Evolutionary conservation across 2,888 invertebrate species (phyloP).

Genomic region (Harpalus rubripes): DNA sequence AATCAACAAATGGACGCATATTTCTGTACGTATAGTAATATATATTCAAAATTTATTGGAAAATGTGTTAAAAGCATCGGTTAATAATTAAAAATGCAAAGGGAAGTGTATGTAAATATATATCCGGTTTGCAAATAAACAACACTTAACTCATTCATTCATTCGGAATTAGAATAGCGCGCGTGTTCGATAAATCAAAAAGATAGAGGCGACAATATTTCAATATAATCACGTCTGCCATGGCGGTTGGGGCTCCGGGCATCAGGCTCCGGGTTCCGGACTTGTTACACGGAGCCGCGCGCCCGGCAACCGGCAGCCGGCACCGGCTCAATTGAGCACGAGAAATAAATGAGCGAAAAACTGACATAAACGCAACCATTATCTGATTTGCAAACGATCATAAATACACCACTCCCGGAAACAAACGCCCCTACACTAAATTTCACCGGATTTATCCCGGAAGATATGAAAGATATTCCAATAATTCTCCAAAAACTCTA

Average conservation of each 20-base stretch:
- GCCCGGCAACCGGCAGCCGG: no score
- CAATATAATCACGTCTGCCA: conserved; percentile 73
- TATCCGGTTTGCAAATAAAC: neutral
- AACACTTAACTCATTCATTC: conserved; percentile 33
- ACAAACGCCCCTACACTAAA: conserved; percentile 37
- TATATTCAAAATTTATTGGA: neutral
- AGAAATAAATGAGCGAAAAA: conserved; percentile 76
- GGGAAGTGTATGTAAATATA: neutral
- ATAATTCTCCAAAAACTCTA: neutral
- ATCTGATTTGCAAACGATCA: conserved; percentile 74
- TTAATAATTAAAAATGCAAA: neutral
- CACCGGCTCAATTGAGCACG: conserved; percentile 73
- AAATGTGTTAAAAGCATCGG: neutral
- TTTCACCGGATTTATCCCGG: conserved; percentile 45
- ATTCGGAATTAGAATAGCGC: conserved; percentile 37
- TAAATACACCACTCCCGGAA: conserved; percentile 70
- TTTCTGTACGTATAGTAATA: no score
- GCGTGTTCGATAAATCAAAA: conserved; percentile 61
- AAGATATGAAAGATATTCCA: conserved; percentile 41
- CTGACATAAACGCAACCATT: conserved; percentile 74
- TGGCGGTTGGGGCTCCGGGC: conserved; percentile 10
- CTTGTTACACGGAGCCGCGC: conserved; percentile 40
- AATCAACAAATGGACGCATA: no score
- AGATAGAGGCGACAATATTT: conserved; percentile 74
- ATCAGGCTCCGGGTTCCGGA: neutral